Evolutionary conservation across 2,113 vertebrate genomes (phyloP).

Genomic region (Microcebus jonahi): DNA sequence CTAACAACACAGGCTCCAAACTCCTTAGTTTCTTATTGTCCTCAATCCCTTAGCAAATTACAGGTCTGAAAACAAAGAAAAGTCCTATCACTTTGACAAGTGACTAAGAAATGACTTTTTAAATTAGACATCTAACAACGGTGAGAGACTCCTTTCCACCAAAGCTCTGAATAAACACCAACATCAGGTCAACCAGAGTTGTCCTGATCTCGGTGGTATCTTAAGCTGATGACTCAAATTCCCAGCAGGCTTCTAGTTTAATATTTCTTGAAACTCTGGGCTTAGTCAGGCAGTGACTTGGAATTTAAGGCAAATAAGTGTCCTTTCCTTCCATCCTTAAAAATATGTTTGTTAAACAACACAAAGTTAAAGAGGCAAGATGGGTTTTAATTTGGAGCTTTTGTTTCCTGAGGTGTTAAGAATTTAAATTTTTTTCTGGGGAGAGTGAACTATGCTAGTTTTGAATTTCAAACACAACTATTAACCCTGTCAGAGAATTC

Average conservation of each 20-base stretch:
- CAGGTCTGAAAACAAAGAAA: slow-evolving; percentile 21
- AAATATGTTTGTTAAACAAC: slow-evolving; percentile 29
- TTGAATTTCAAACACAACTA: slow-evolving; percentile 47
- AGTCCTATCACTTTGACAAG: slow-evolving; percentile 20
- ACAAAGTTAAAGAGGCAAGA: slow-evolving; percentile 41
- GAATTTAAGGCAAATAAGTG: slow-evolving; percentile 60
- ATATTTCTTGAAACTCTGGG: slow-evolving; percentile 65
- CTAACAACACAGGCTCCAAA: slow-evolving; percentile 18
- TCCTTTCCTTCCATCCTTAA: slow-evolving; percentile 56
- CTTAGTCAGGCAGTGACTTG: slow-evolving; percentile 54
- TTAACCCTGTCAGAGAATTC: slow-evolving; percentile 6
- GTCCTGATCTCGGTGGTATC: background rate
- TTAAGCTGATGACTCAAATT: slow-evolving; percentile 65
- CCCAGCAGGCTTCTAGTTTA: slow-evolving; percentile 48
- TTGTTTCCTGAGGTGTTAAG: slow-evolving; percentile 5
- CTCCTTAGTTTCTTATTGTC: background rate
- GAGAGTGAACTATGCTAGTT: background rate
- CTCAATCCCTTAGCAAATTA: slow-evolving; percentile 27
- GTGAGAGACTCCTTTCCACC: slow-evolving; percentile 32
- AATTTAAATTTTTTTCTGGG: slow-evolving; percentile 27
- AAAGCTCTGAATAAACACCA: slow-evolving; percentile 52
- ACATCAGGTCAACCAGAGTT: background rate
- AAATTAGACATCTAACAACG: slow-evolving; percentile 56
- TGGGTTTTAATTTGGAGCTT: slow-evolving; percentile 36
- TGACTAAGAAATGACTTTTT: slow-evolving; percentile 54